Base-by-base conservation (phyloP, 2,797 vertebrate species). In the Chelidonichthys spinosus region DNA sequence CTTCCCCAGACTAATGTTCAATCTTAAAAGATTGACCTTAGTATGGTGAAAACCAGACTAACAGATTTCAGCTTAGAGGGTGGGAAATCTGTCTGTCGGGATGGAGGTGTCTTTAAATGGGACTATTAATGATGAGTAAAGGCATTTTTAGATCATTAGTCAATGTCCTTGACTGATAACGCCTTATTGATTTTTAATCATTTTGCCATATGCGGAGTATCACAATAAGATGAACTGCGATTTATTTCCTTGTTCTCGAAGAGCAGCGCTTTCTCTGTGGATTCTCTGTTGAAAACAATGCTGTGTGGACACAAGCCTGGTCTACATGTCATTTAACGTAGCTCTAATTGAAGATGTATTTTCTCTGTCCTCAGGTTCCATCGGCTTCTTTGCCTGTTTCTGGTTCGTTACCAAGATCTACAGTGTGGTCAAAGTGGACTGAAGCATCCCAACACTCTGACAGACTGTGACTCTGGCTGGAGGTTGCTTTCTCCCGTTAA, bases 351-450 rank as follows among this genome's bases (percentile, higher is more conserved):
- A 69, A 15, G 44, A 5, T 63, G 11, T 63, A 1, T 63, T 53
- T 44, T 52, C 11, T 81, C n/a, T 74, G 7, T 74, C 39, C 15
- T 25, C 67, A 98, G 97, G 97, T 73, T 96, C 97, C 64, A 98
- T 98, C 86, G 97, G 97, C 89, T 98, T 98, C 94, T 97, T 98
- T 83, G 96, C 97, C 84, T 98, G 97, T 89, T 98, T 98, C 91
- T 98, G 97, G 97, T 98, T 98, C 86, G 97, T 98, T 69, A 97
- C 97, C 63, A 98, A 98, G 94, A 98, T 98, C 92, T 98, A 98
- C 95, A 98, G 97, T 2, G 97, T 98, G 89, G 97, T 98, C 80
- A 98, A 98, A 89, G 97, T 98, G 68, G 97, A 98, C 91, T 97
- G 89, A 97, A 83, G 84, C 76, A 61, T 76, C 5, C 55, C 25